Base-by-base conservation (phyloP, 35 echinoderm and acorn worm genomes). In the Hemicentrotus pulcherrimus region DNA sequence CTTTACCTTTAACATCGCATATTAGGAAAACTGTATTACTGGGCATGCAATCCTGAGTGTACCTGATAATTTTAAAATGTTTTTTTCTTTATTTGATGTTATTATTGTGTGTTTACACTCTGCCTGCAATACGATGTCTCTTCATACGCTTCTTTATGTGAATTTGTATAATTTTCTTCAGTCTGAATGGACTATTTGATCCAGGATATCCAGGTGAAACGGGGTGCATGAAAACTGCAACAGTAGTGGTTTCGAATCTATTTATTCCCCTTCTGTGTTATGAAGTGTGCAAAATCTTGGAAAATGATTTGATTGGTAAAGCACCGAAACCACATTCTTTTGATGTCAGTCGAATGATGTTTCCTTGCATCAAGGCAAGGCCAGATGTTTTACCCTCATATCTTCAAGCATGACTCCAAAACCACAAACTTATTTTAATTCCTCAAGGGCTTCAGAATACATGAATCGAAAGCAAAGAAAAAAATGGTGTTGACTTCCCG, bases 281-380 rank as follows among this genome's bases (percentile, higher is more conserved):
- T 7, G 65, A 78, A 78, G 28, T 78, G 9, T n/a, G 65, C 22
- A n/a, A n/a, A 78, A 78, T 78, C 28, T 8, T 78, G 65, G 65
- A n/a, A 8, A 78, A 78, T n/a, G 65, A 78, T 78, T n/a, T 78
- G 65, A 78, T 78, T 78, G 65, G 19, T 78, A 78, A 78, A 78
- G 19, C 65, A 78, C 65, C 65, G 65, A 78, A 78, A 78, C 65
- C 65, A 28, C 19, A 28, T 28, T 78, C 65, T 78, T 28, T 78
- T 78, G 65, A 78, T 78, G 65, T n/a, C 65, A 4, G n/a, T 78
- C 65, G 19, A 78, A 78, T 78, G 18, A 78, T 78, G 65, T 78
- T 78, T 78, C 65, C 65, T 78, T 78, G 65, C 65, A 78, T 78
- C 65, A 78, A 78, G 65, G 19, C 65, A 78, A 78, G 65, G 65